A percentile compares a stretch with the other conserved stretches of the same genome.
Evolutionary conservation across 2,113 vertebrate genomes (phyloP).

Genomic region (Oceanites oceanicus): DNA sequence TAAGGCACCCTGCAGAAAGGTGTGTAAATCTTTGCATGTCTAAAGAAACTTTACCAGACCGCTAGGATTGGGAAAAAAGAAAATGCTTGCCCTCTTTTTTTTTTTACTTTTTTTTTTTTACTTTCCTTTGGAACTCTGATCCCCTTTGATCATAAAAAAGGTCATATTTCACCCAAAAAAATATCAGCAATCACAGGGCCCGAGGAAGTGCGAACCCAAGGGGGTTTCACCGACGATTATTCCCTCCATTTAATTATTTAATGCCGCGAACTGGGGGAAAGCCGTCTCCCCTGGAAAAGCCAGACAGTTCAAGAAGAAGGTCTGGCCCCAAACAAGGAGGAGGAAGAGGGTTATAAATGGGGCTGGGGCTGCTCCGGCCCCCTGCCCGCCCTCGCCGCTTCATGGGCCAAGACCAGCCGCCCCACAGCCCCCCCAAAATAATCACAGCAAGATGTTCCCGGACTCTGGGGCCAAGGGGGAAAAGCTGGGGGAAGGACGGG

Average conservation of each 20-base stretch:
- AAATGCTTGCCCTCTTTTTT: constrained; percentile 1
- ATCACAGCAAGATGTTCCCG: constrained; percentile 48
- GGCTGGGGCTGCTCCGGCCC: not conserved
- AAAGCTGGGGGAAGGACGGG: not conserved
- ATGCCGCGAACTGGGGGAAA: not conserved
- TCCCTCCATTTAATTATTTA: constrained; percentile 74
- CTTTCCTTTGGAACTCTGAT: constrained; percentile 70
- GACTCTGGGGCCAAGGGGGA: not conserved
- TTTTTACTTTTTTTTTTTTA: not conserved
- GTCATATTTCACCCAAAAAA: constrained; percentile 79
- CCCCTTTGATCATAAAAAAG: constrained; percentile 77
- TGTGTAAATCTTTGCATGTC: constrained; percentile 77
- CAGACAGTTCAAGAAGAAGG: constrained; percentile 54
- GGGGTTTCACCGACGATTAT: constrained; percentile 66
- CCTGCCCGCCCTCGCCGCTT: not conserved
- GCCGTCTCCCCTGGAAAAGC: constrained; percentile 46
- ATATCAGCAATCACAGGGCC: constrained; percentile 73
- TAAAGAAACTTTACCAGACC: constrained; percentile 76
- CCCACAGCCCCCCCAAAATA: not conserved
- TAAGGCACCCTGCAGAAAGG: constrained; percentile 73
- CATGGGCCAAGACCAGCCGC: not conserved
- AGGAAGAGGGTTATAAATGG: constrained; percentile 6
- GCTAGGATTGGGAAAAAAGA: constrained; percentile 52
- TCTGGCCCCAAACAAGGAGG: constrained; percentile 51
- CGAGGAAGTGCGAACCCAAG: constrained; percentile 67